Conservation (phyloP, 2,113 vertebrate genomes). For the Esox niger region DNA sequence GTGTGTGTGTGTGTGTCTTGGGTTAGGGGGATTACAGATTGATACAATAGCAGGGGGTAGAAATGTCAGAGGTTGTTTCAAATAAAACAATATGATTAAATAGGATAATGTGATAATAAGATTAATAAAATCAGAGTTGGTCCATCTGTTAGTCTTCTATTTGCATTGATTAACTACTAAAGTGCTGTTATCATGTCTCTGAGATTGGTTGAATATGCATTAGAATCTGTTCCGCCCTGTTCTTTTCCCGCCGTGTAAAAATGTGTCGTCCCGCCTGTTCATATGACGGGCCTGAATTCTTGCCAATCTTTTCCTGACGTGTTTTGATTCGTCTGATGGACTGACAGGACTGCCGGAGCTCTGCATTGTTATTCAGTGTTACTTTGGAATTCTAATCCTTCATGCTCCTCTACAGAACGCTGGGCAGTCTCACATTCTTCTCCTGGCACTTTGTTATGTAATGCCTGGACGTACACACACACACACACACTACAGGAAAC, state of each 20-base stretch:
- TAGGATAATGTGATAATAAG: too few species aligned
- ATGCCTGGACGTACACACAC: neutral
- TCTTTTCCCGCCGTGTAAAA: conserved; percentile 10
- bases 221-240: too few species aligned
- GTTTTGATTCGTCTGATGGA: conserved; percentile 37
- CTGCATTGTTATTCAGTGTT: conserved; percentile 52
- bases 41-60: neutral
- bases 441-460: neutral
- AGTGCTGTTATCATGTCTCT: too few species aligned
- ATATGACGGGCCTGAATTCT: conserved; percentile 38
- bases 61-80: neutral
- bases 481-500: conserved; percentile 33
- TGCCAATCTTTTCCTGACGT: conserved; percentile 38
- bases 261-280: conserved; percentile 22
- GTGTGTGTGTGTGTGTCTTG: neutral
- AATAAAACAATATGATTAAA: too few species aligned
- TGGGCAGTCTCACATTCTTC: conserved; percentile 9
- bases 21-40: neutral
- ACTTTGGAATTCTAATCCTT: conserved; percentile 66
- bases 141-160: too few species aligned
- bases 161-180: too few species aligned
- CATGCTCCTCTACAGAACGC: conserved; percentile 50
- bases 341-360: conserved; percentile 13
- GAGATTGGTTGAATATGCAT: too few species aligned
- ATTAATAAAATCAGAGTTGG: too few species aligned